Percentiles rank a stretch among this genome's conserved stretches.
Evolutionary conservation across 1,140 invertebrate species (phyloP).

Genomic region (Tribolium castaneum): DNA sequence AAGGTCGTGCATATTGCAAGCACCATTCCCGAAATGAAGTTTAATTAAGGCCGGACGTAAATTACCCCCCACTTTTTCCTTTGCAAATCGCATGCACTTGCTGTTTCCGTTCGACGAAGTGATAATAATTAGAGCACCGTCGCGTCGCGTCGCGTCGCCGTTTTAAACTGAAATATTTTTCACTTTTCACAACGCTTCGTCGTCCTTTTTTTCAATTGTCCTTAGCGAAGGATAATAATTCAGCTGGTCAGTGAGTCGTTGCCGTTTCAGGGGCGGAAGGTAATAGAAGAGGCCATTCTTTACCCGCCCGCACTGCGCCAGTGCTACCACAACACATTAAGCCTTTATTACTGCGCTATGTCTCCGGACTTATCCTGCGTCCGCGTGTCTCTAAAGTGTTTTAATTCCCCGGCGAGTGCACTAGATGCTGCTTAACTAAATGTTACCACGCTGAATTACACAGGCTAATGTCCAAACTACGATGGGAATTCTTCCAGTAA

Average conservation of each 20-base stretch:
- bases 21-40: slow-evolving; percentile 14
- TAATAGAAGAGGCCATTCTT: slow-evolving; percentile 36
- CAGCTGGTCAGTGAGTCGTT: slow-evolving; percentile 48
- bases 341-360: slow-evolving; percentile 48
- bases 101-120: slow-evolving; percentile 2
- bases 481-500: slow-evolving; percentile 19
- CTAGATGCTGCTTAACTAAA: slow-evolving; percentile 47
- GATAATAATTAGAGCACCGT: not conserved
- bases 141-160: not conserved
- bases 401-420: slow-evolving; percentile 46
- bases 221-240: slow-evolving; percentile 44
- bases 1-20: slow-evolving; percentile 13
- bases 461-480: slow-evolving; percentile 43
- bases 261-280: slow-evolving; percentile 29
- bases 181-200: slow-evolving; percentile 21
- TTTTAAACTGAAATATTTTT: slow-evolving; percentile 26
- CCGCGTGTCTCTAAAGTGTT: slow-evolving; percentile 48
- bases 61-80: not conserved
- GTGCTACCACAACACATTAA: slow-evolving; percentile 49
- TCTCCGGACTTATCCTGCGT: slow-evolving; percentile 41
- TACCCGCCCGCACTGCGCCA: slow-evolving; percentile 34
- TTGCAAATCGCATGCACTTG: too few species aligned
- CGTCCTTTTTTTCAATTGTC: slow-evolving; percentile 49
- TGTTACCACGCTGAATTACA: slow-evolving; percentile 47
- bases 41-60: slow-evolving; percentile 19